Percentiles rank a stretch among this genome's conserved stretches.
These are phyloP conservation scores for Callyntrura sp. DNA, from an alignment of 2,888 invertebrate genomes.

Conservation along the genomic window DNA sequence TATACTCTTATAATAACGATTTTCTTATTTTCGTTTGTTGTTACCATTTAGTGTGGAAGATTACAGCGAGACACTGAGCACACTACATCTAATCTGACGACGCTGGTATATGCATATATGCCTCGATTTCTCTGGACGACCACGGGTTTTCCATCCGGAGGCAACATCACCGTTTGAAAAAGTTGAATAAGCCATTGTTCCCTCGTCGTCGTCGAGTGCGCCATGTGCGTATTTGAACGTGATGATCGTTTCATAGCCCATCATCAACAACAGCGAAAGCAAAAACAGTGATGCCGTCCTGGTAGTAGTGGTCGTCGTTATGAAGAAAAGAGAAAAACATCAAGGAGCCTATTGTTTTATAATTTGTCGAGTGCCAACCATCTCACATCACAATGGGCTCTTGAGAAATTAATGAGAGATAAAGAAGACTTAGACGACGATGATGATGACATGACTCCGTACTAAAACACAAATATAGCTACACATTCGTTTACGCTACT, in stretches of 20 bases:
- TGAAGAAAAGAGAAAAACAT: slow-evolving; percentile 55
- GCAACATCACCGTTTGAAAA: slow-evolving; percentile 47
- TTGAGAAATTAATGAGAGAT: slow-evolving; percentile 75
- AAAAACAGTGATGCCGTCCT: too few relatives aligned
- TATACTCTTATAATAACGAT: too few relatives aligned
- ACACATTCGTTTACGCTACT: too few relatives aligned
- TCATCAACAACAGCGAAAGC: too few relatives aligned
- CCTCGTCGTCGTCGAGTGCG: not conserved
- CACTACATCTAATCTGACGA: too few relatives aligned
- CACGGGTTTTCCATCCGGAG: slow-evolving; percentile 64
- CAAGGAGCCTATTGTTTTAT: slow-evolving; percentile 79
- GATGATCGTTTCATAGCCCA: not conserved
- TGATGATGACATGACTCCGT: slow-evolving; percentile 23
- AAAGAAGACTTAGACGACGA: slow-evolving; percentile 52
- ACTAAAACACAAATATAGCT: too few relatives aligned
- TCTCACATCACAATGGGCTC: slow-evolving; percentile 71
- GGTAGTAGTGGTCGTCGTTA: slow-evolving; percentile 26
- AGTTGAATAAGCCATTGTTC: slow-evolving; percentile 78
- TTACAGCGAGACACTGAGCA: not conserved
- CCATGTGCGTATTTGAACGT: slow-evolving; percentile 9
- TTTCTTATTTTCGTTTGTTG: not conserved
- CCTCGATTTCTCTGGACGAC: slow-evolving; percentile 40
- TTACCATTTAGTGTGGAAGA: too few relatives aligned
- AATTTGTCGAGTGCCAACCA: slow-evolving; percentile 82
- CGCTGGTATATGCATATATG: too few relatives aligned